A percentile compares a stretch with the other conserved stretches of the same genome.
phyloP scores from a whole-genome alignment of 1,140 invertebrate genomes.

The Drosophila paulistorum region DNA sequence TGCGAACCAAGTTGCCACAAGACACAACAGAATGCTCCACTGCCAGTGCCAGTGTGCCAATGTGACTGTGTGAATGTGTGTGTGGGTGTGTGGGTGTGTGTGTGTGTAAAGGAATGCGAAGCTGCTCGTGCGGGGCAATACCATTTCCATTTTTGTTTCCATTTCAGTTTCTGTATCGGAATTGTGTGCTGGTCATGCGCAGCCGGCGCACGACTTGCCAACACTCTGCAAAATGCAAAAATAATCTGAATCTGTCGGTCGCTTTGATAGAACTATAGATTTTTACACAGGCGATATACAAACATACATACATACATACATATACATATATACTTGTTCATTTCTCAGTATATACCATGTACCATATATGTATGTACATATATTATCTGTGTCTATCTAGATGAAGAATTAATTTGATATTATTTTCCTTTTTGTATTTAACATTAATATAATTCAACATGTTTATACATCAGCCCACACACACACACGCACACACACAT shows the following conservation, averaged over 20 bases:
- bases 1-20: too few relatives aligned
- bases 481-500: background rate
- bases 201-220: conserved; percentile 39
- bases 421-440: background rate
- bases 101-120: conserved; percentile 11
- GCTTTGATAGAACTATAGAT: conserved; percentile 5
- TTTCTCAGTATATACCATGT: background rate
- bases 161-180: conserved; percentile 59
- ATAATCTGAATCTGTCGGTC: conserved; percentile 45
- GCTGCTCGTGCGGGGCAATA: conserved; percentile 3
- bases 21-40: too few relatives aligned
- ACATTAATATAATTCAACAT: conserved; percentile 18
- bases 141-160: background rate
- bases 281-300: background rate
- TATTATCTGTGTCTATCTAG: too few relatives aligned
- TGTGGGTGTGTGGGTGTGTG: background rate
- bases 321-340: background rate
- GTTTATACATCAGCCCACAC: conserved; percentile 12
- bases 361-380: background rate
- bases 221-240: conserved; percentile 31
- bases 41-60: too few relatives aligned
- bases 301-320: background rate
- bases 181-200: conserved; percentile 70
- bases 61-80: too few relatives aligned
- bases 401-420: background rate